phyloP scores from a whole-genome alignment of 2,797 vertebrate genomes.

The Melopsittacus undulatus region DNA sequence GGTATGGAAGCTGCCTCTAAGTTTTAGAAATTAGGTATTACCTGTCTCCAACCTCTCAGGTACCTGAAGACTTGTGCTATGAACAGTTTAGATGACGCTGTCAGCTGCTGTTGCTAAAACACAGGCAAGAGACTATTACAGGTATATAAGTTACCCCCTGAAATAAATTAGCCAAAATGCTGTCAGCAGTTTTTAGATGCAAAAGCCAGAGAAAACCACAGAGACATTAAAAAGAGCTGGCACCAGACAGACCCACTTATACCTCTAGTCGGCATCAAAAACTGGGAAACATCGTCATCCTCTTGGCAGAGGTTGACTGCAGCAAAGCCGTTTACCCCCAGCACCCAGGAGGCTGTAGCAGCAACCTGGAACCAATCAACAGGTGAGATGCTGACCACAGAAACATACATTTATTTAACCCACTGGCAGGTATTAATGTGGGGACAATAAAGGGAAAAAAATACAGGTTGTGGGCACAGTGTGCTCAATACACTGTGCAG shows the following conservation, averaged over 20 bases:
- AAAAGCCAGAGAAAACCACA: neutral
- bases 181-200: neutral
- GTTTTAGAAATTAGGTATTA: neutral
- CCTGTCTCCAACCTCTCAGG: neutral
- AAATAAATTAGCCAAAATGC: neutral
- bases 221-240: neutral
- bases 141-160: neutral
- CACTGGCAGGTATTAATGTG: fast-evolving
- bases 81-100: neutral
- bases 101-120: neutral
- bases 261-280: fast-evolving
- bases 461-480: neutral
- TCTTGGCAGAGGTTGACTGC: neutral
- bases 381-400: fast-evolving
- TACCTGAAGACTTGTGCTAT: neutral
- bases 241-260: neutral
- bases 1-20: neutral
- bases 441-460: fast-evolving
- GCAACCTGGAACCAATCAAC: fast-evolving
- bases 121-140: neutral
- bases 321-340: neutral
- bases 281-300: neutral
- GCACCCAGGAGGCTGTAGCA: fast-evolving
- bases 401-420: fast-evolving
- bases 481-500: fast-evolving